Base-by-base conservation (phyloP, 2,113 vertebrate genomes). In the Salvelinus sp. region DNA sequence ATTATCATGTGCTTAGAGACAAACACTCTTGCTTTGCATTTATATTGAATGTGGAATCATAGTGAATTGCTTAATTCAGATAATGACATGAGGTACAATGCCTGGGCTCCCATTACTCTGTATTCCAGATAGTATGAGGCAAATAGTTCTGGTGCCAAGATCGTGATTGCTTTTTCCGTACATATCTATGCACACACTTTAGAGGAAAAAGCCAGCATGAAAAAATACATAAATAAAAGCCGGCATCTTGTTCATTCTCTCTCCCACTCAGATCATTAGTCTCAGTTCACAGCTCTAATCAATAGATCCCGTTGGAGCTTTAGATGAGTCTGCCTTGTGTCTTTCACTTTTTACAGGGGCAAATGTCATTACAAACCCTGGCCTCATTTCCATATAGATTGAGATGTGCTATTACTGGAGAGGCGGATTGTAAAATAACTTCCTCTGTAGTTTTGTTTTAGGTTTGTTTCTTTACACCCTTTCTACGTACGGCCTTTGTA, bases 281-380 rank as follows among this genome's bases (percentile, higher is more conserved):
- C 84, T 70, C 62, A n/a, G 76, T 63, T 77, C 79, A 69, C 69
- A 54, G 73, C 38, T 14, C 38, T 48, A 67, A 86, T 86, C 83
- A 82, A 76, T 77, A 63, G 27, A 3, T 44, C 4, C 22, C 69
- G 66, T 70, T 18, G 64, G 57, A 23, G 69, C 70, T 66, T 10
- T 75, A 68, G 48, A 74, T 63, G 27, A 78, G 75, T 83, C 67
- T 0, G 74, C 65, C 23, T 28, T 14, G 54, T 70, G 66, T 22
- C 10, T 22, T 77, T 77, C 57, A 63, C 18, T 23, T 68, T 57
- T 5, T 3, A 4, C 69, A 64, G 67, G 38, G 12, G 70, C 58
- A 80, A 1, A 76, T 58, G 66, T 73, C 6, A 38, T 73, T 20
- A 62, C 3, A 57, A 22, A 18, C 9, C 69, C 5, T 18, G 65